Percentiles rank a stretch among this genome's conserved stretches.
These are phyloP conservation scores for Dendronephthya gigantea DNA, from an alignment of 64 coral and sea anemone species.

Conservation along the genomic window DNA sequence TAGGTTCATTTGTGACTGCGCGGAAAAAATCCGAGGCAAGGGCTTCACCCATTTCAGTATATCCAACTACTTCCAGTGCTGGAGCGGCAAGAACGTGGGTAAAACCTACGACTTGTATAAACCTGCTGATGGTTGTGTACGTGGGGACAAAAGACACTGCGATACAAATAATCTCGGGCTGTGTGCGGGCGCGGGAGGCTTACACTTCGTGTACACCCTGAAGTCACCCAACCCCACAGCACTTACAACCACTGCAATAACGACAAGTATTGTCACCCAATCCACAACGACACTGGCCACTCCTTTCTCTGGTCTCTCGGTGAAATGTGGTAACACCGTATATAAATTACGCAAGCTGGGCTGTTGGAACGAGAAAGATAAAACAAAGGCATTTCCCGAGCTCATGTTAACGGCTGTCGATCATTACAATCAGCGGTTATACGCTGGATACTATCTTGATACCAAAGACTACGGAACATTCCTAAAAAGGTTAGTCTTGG, in stretches of 20 bases:
- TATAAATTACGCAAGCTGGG: neutral
- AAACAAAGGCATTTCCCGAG: neutral
- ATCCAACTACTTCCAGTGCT: conserved; percentile 59
- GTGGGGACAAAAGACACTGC: neutral
- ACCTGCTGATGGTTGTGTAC: conserved; percentile 3
- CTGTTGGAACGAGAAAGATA: neutral
- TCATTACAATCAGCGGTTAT: neutral
- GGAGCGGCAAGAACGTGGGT: conserved; percentile 42
- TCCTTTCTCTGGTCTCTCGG: neutral
- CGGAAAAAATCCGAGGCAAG: conserved; percentile 12
- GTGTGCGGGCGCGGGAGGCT: neutral
- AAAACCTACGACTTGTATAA: conserved; percentile 43
- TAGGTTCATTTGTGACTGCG: conserved; percentile 34
- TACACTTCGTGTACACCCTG: neutral
- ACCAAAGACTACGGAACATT: neutral
- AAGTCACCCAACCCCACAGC: neutral
- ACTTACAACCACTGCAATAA: neutral
- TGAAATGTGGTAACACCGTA: neutral
- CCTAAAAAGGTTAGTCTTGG: neutral
- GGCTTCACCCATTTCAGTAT: conserved; percentile 48
- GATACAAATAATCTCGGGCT: neutral
- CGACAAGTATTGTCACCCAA: neutral
- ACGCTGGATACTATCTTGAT: neutral
- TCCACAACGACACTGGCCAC: neutral
- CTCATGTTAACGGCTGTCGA: neutral